Evolutionary conservation across 2,113 vertebrate genomes (phyloP).

Genomic region (Leptosomus discolor): DNA sequence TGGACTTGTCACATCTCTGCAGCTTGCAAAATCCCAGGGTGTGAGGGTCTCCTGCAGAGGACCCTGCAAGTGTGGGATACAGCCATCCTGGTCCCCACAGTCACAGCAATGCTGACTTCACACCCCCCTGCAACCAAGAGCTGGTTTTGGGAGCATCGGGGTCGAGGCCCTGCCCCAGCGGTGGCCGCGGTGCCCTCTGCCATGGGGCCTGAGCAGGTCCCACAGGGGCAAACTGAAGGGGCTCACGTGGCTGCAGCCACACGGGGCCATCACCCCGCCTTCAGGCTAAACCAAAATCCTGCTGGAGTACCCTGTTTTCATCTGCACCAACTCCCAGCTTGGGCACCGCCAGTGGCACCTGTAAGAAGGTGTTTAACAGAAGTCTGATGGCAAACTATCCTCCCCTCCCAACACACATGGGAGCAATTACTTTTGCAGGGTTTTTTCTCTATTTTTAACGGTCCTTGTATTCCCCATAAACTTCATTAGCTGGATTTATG

Average conservation of each 20-base stretch:
- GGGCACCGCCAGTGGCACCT: neutral
- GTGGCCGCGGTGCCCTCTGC: fast-evolving
- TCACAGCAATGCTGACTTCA: fast-evolving
- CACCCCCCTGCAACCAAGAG: neutral
- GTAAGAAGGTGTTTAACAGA: neutral
- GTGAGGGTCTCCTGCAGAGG: neutral
- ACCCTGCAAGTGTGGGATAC: fast-evolving
- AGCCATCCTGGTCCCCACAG: neutral
- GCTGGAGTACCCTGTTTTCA: neutral
- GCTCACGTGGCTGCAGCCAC: fast-evolving
- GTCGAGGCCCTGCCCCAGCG: neutral
- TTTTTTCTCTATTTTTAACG: neutral
- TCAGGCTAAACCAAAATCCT: neutral
- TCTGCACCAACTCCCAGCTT: fast-evolving
- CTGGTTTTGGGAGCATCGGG: neutral
- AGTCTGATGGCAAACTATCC: neutral
- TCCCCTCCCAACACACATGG: neutral
- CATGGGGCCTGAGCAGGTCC: neutral
- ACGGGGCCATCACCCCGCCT: fast-evolving
- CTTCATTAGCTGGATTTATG: conserved; percentile 58
- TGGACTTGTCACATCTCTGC: neutral
- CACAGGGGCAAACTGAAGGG: fast-evolving
- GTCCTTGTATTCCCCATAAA: conserved; percentile 13
- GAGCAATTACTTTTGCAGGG: neutral
- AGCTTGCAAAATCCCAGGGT: neutral